Evolutionary conservation across 2,797 vertebrate genomes (phyloP).

Genomic region (Cossypha polioptera): DNA sequence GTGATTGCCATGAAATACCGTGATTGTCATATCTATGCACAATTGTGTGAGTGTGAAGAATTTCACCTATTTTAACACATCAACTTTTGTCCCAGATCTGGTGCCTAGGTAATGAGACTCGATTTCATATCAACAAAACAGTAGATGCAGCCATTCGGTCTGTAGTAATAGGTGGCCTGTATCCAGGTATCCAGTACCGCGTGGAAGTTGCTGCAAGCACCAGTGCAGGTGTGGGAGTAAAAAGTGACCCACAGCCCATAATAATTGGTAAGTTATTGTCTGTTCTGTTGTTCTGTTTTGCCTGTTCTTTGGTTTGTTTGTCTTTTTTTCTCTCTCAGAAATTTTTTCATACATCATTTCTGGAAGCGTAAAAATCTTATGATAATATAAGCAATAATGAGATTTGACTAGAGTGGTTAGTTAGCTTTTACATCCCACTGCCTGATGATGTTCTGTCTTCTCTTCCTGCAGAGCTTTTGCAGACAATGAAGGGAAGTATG

Average conservation of each 20-base stretch:
- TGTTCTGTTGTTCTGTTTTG: neutral
- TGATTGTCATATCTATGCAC: neutral
- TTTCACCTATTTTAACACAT: neutral
- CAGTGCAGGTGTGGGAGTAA: constrained; percentile 93
- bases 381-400: neutral
- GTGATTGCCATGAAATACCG: neutral
- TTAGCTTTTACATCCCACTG: neutral
- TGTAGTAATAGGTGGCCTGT: constrained; percentile 94
- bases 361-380: neutral
- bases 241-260: constrained; percentile 93
- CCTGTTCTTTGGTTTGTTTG: neutral
- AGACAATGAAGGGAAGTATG: neutral
- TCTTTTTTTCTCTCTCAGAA: neutral
- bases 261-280: constrained; percentile 84
- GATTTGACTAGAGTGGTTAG: neutral
- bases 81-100: constrained; percentile 87
- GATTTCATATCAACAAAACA: constrained; percentile 98
- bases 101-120: constrained; percentile 97
- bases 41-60: neutral
- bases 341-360: neutral
- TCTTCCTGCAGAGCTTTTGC: neutral
- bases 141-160: constrained; percentile 97
- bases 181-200: constrained; percentile 90
- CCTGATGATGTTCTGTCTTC: neutral
- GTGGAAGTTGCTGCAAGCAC: constrained; percentile 98